Percentiles rank a stretch among this genome's conserved stretches.
Conservation (phyloP, 2,113 vertebrate species). For the Athene noctua region DNA sequence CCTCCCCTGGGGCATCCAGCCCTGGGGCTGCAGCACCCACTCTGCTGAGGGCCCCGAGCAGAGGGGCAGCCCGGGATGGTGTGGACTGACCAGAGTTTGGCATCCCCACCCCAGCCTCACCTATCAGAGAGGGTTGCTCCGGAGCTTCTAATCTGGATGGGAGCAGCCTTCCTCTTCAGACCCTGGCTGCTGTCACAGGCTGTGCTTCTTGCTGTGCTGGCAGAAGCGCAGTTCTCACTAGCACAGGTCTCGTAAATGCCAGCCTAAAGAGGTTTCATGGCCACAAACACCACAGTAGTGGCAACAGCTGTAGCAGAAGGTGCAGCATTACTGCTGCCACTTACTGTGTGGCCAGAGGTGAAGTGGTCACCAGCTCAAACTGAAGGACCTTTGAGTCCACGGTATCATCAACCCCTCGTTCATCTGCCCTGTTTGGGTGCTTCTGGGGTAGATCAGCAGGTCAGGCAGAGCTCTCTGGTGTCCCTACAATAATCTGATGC, state of each 20-base stretch:
- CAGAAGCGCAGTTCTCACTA: accelerated
- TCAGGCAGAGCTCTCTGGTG: neutral
- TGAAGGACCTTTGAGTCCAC: neutral
- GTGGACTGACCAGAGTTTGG: accelerated
- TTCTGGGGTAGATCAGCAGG: neutral
- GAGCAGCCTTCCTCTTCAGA: neutral
- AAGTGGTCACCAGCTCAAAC: neutral
- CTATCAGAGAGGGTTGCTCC: neutral
- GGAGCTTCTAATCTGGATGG: neutral
- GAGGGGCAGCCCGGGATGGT: neutral
- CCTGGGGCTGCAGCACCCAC: accelerated
- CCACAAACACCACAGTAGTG: accelerated
- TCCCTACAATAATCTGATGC: neutral
- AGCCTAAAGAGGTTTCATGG: neutral
- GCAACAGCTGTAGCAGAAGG: neutral
- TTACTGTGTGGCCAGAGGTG: neutral
- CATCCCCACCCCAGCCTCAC: neutral
- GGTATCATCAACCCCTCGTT: neutral
- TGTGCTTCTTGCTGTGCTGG: neutral
- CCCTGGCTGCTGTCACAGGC: neutral
- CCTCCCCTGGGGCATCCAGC: neutral
- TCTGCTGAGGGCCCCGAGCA: accelerated
- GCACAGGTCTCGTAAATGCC: accelerated
- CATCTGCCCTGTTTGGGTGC: neutral
- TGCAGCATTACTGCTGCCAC: neutral